A percentile compares a stretch with the other conserved stretches of the same genome.
Evolutionary conservation across 2,888 invertebrate species (phyloP).

Genomic region (Germaria angustata): DNA sequence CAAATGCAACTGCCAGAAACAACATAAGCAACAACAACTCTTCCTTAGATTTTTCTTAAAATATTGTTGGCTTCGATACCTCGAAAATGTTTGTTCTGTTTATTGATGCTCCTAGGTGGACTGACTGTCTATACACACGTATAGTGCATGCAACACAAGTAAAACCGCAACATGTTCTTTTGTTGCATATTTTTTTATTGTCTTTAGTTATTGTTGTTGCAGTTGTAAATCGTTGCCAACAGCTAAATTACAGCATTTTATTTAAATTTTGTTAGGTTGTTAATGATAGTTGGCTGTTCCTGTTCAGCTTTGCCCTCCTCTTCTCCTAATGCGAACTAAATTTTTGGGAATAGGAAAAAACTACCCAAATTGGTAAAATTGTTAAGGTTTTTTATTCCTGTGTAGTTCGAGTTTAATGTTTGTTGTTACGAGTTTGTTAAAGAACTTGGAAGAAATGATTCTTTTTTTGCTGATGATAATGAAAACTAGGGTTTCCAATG

Average conservation of each 20-base stretch:
- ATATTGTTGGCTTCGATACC: slow-evolving; percentile 20
- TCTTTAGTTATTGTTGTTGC: slow-evolving; percentile 54
- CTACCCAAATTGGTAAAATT: slow-evolving; percentile 55
- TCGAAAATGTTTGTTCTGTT: slow-evolving; percentile 34
- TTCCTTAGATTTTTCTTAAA: slow-evolving; percentile 14
- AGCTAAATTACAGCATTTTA: slow-evolving; percentile 68
- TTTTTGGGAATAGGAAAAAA: slow-evolving; percentile 2
- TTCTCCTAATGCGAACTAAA: slow-evolving; percentile 23
- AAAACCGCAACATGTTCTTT: slow-evolving; percentile 56
- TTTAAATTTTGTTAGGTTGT: slow-evolving; percentile 63
- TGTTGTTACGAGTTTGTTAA: slow-evolving; percentile 56
- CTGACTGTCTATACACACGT: not conserved
- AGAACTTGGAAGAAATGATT: slow-evolving; percentile 55
- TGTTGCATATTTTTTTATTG: slow-evolving; percentile 47
- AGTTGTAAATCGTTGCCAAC: slow-evolving; percentile 68
- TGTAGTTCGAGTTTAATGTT: slow-evolving; percentile 30
- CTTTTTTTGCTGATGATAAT: slow-evolving; percentile 24
- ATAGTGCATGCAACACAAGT: not conserved
- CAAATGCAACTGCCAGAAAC: slow-evolving; percentile 43
- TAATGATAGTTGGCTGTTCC: slow-evolving; percentile 33
- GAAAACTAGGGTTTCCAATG: slow-evolving; percentile 38
- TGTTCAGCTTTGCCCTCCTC: not conserved
- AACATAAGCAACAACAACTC: slow-evolving; percentile 24
- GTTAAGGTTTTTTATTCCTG: slow-evolving; percentile 33
- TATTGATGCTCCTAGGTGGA: slow-evolving; percentile 38